Evolutionary conservation across 2,797 vertebrate genomes (phyloP).

Genomic region (Spinibarbus caldwelli): DNA sequence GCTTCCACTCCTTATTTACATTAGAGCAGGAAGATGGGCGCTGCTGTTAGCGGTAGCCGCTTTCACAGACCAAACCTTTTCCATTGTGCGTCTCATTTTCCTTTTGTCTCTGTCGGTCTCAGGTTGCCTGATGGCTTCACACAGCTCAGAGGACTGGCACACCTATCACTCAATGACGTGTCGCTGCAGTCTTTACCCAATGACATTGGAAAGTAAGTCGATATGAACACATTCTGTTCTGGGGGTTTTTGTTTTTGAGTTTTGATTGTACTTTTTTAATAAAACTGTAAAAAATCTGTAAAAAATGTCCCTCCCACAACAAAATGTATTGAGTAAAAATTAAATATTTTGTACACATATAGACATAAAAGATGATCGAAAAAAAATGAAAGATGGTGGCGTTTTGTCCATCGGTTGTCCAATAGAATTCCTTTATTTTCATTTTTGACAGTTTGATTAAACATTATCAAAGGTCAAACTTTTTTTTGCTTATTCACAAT

Average conservation of each 20-base stretch:
- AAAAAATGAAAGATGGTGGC: not conserved
- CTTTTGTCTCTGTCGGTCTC: not conserved
- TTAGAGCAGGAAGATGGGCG: slow-evolving; percentile 18
- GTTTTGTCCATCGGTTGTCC: not conserved
- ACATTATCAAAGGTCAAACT: not conserved
- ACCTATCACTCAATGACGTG: slow-evolving; percentile 95
- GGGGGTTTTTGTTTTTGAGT: not conserved
- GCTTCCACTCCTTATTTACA: slow-evolving; percentile 28
- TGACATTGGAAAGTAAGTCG: slow-evolving; percentile 95
- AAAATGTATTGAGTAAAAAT: not conserved
- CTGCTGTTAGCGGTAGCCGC: not conserved
- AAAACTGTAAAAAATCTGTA: not conserved
- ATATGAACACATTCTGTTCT: not conserved
- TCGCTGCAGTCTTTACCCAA: slow-evolving; percentile 91
- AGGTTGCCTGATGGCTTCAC: slow-evolving; percentile 98
- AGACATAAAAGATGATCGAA: not conserved
- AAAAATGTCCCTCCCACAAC: too few relatives aligned
- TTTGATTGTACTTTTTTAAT: not conserved
- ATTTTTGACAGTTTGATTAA: not conserved
- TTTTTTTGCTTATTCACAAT: not conserved
- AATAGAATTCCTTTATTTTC: not conserved
- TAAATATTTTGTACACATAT: not conserved
- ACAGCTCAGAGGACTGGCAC: slow-evolving; percentile 90
- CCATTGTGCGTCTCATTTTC: not conserved
- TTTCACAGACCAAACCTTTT: slow-evolving; percentile 2